Percentiles rank a stretch among this genome's conserved stretches.
Conservation (phyloP, 2,888 invertebrate species). For the Stomorhina lunata region DNA sequence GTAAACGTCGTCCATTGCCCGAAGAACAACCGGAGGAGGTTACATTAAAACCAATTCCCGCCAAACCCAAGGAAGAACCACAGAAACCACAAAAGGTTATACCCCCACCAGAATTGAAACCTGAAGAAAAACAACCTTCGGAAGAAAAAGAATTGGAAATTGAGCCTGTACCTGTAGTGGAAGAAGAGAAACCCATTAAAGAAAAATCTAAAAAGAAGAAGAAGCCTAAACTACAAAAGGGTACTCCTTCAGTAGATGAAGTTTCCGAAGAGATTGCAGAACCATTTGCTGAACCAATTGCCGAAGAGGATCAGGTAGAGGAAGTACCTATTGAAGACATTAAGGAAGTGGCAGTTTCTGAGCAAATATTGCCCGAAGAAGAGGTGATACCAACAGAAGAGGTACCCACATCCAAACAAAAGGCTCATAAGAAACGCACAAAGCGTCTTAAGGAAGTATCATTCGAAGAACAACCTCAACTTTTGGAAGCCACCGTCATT, state of each 20-base stretch:
- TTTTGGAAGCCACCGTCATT: slow-evolving; percentile 74
- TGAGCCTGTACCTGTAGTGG: slow-evolving; percentile 72
- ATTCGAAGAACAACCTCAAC: slow-evolving; percentile 76
- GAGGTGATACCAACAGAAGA: slow-evolving; percentile 72
- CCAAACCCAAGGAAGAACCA: slow-evolving; percentile 74
- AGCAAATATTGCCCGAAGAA: slow-evolving; percentile 77
- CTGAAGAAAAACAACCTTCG: slow-evolving; percentile 74
- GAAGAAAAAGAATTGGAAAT: slow-evolving; percentile 73
- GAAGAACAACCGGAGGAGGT: slow-evolving; percentile 80
- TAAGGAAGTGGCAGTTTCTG: slow-evolving; percentile 77
- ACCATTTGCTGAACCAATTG: slow-evolving; percentile 77
- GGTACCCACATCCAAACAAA: slow-evolving; percentile 73
- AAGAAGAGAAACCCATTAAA: slow-evolving; percentile 79
- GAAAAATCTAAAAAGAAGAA: slow-evolving; percentile 77
- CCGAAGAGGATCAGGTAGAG: slow-evolving; percentile 76
- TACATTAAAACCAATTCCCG: slow-evolving; percentile 77
- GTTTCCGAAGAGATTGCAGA: slow-evolving; percentile 77
- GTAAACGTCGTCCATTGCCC: slow-evolving; percentile 79
- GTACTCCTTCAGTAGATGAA: slow-evolving; percentile 77
- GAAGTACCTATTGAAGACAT: slow-evolving; percentile 74
- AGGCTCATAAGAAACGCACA: slow-evolving; percentile 78
- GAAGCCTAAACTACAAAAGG: slow-evolving; percentile 77
- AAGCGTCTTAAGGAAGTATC: slow-evolving; percentile 77
- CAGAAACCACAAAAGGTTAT: slow-evolving; percentile 72
- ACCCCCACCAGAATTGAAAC: slow-evolving; percentile 72